Evolutionary conservation across 1,140 invertebrate genomes (phyloP), one percentile per base, ranked within the genome.

Genomic region (Patella vulgata): DNA sequence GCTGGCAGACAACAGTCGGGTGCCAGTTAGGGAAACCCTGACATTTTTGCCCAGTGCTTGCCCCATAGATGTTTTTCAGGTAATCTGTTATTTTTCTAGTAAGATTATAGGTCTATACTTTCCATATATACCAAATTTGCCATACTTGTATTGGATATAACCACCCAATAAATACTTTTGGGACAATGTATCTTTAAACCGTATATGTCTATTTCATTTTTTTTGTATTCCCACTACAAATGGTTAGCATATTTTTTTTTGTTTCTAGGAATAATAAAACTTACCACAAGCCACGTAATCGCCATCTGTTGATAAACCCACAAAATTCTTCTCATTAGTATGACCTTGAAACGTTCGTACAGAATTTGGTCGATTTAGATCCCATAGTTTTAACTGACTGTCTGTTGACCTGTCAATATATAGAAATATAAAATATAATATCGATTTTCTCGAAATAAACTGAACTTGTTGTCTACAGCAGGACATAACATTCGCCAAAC

Each of bases 291-390:
- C 94, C 23, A 98, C 89, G 82, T 96, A 97, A 79, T 95, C 92
- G 2, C 94, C 95, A 85, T 97, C 93, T 0, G 94, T 96, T 0
- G 95, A 94, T n/a, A 98, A 82, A 0, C 96, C 96, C 11, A 98
- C 95, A 87, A 98, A 98, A 83, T 97, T 97, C 81, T 97, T 98
- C 82, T 98, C 96, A 84, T 98, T 98, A 1, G 92, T 88, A 85
- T 98, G 95, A 1, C 94, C 94, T n/a, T 91, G 89, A 84, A 97
- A 95, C 1, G 94, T 83, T 17, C 93, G 87, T 39, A 95, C 81
- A 84, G 92, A 96, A 61, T 92, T 88, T 8, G 91, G 89, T 70
- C 88, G 88, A 68, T 91, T 90, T 0, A 97, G 90, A 77, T 92
- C 92, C 96, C 96, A 98, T 80, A 98, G 88, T 84, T 97, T 96